Base-by-base conservation (phyloP, 37 sponge, comb jelly and placozoan species). In the Chondrosia reniformis region DNA sequence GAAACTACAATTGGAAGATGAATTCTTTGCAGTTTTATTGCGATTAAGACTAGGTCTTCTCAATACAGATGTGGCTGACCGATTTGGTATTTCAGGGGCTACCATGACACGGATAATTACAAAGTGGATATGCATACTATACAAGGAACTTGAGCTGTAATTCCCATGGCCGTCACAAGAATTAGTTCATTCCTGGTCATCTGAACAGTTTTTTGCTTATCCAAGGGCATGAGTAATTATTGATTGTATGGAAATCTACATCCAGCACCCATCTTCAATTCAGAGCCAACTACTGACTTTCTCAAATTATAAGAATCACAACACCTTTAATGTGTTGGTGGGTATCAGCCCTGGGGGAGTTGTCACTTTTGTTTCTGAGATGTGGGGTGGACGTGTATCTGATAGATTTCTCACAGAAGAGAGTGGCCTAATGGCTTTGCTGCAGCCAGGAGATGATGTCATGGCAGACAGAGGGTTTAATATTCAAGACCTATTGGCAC, bases 391-490 rank as follows among this genome's bases (percentile, higher is more conserved):
- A 3, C 45, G 74, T n/a, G 74, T 45, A 21, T n/a, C 27, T 2
- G 74, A 73, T 73, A 2, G 27, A 10, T 2, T 30, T 21, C 39
- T 73, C 12, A 73, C 74, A 45, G 46, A 45, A 12, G 43, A 73
- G 27, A n/a, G 46, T 41, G 74, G 74, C 41, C 17, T 73, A 3
- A 3, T 73, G 4, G 24, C n/a, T 1, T 8, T 73, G 43, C 45
- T 73, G 28, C 4, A 73, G 27, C 45, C 3, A 1, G 74, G 74
- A 5, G 46, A 73, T 7, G 42, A n/a, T n/a, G 74, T 73, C 3
- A 73, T 73, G 74, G 74, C 74, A 30, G 74, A 73, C 45, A 40
- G 74, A 8, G 74, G 74, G 21, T 73, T 73, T 73, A 36, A 64
- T 4, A 64, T 64, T 15, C 37, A 64, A 9, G 66, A 64, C 4